Base-by-base conservation (phyloP, 2,888 invertebrate genomes). In the Acanthosepion esculentum region DNA sequence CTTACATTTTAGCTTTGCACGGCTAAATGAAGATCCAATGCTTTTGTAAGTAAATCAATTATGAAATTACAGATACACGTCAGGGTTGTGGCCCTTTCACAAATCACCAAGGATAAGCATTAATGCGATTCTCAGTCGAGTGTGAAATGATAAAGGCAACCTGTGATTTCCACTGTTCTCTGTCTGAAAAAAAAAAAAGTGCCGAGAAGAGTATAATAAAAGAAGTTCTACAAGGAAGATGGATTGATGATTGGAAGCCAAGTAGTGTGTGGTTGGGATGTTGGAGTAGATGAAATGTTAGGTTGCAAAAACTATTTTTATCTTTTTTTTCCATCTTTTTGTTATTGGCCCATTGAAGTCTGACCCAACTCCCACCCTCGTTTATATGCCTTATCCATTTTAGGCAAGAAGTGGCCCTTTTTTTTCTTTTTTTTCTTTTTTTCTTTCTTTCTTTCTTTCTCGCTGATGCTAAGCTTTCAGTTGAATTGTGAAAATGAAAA, bases 61-160 rank as follows among this genome's bases (percentile, higher is more conserved):
- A 94, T 59, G 59, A 92, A 92, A 92, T 55, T 53, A 48, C 92
- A 53, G 41, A 41, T 33, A 78, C 59, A 53, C 41, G n/a, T 59
- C 92, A 92, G 92, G 41, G 55, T 26, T 92, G 41, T 55, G 92
- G n/a, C 48, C 91, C 91, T 59, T 55, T 92, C 92, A 92, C 92
- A 92, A 92, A 94, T 33, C n/a, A 41, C 92, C n/a, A 59, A 55
- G 94, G 55, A 92, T 94, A 12, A 18, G 78, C n/a, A n/a, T 78
- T 78, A 78, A 78, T 18, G n/a, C 12, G n/a, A 78, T 78, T n/a
- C n/a, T 33, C 78, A 33, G 78, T 78, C 78, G n/a, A 33, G 78
- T 78, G 78, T n/a, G 78, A 78, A 78, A 78, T 78, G 78, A 78
- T 78, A 78, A 78, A 78, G n/a, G n/a, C 78, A n/a, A 78, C 78